phyloP scores from a whole-genome alignment of 2,797 vertebrate species.

The Antennarius maculatus region DNA sequence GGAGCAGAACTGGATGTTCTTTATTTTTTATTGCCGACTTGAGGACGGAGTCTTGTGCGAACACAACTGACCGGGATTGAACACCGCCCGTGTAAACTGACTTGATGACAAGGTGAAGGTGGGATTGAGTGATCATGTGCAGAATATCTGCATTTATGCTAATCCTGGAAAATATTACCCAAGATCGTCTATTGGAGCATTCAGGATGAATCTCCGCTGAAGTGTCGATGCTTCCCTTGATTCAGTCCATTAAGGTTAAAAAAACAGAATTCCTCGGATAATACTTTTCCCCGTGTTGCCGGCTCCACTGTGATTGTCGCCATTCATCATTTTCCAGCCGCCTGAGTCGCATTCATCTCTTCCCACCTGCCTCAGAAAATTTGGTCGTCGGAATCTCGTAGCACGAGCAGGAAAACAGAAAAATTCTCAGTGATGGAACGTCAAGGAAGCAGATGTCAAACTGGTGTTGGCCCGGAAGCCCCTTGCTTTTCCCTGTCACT shows the following conservation, averaged over 20 bases:
- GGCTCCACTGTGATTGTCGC: constrained; percentile 67
- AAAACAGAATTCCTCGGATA: constrained; percentile 37
- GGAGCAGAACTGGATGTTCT: no score
- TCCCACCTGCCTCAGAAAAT: constrained; percentile 51
- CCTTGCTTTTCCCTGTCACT: constrained; percentile 60
- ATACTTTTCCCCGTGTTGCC: constrained; percentile 61
- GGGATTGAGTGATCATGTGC: no score
- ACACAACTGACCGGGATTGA: no score
- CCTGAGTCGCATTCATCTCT: constrained; percentile 57
- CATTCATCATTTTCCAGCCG: constrained; percentile 74
- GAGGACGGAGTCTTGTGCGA: no score
- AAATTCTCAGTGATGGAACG: constrained; percentile 70
- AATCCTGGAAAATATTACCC: no score
- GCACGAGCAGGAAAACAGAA: constrained; percentile 46
- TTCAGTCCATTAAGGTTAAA: background rate
- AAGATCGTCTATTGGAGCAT: no score
- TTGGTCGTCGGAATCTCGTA: constrained; percentile 31
- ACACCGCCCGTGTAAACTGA: no score
- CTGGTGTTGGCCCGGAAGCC: constrained; percentile 50
- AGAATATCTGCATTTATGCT: no score
- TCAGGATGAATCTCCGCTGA: no score
- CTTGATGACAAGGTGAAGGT: no score
- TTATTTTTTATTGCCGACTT: no score
- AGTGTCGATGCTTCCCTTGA: no score
- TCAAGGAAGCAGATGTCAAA: constrained; percentile 74